These are phyloP conservation scores for Scatophagus argus DNA, from an alignment of 2,113 vertebrate species.

Conservation along the genomic window DNA sequence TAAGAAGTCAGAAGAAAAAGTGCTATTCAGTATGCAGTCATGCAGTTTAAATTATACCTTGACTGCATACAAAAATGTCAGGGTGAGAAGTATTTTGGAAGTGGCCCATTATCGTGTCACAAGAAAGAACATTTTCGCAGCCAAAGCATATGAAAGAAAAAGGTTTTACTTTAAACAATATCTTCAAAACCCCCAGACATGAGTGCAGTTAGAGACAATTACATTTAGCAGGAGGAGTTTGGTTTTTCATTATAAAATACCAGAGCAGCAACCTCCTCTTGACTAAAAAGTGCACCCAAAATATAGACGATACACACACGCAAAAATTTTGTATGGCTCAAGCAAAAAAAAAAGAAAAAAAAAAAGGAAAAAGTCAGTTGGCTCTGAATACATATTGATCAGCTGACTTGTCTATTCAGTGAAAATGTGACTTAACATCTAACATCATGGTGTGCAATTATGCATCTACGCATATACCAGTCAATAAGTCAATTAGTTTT, in stretches of 20 bases:
- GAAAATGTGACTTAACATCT: neutral
- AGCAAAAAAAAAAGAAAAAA: neutral
- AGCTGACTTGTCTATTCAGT: neutral
- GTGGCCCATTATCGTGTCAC: neutral
- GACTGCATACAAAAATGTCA: neutral
- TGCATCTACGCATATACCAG: neutral
- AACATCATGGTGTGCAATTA: neutral
- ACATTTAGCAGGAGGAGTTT: neutral
- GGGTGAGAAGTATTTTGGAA: neutral
- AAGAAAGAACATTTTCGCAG: neutral
- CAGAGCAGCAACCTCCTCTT: neutral
- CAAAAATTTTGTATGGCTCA: too few species aligned
- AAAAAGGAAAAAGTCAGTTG: slow-evolving; percentile 4
- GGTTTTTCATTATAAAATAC: neutral
- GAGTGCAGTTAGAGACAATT: neutral
- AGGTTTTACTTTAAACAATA: neutral
- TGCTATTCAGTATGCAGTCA: neutral
- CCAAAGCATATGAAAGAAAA: neutral
- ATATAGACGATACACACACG: neutral
- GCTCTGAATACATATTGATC: too few species aligned
- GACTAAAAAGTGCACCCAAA: neutral
- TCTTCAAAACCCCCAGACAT: neutral
- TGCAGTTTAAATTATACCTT: neutral
- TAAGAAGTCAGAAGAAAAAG: neutral
- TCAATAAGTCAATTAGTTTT: neutral